phyloP scores from a whole-genome alignment of 2,113 vertebrate species.

The Ancistrus triradiatus region DNA sequence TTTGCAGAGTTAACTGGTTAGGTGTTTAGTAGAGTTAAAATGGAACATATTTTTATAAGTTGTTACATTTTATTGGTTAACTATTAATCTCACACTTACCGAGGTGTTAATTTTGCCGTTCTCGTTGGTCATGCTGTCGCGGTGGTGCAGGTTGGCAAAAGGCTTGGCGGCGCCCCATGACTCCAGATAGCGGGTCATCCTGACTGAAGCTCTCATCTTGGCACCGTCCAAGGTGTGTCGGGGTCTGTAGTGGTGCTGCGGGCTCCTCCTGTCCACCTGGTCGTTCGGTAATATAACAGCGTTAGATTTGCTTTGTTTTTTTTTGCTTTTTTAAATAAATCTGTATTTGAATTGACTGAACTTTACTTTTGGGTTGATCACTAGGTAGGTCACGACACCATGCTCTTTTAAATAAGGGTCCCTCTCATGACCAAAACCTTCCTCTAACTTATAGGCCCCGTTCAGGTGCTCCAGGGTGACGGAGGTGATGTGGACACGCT shows the following conservation, averaged over 20 bases:
- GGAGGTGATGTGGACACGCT: constrained; percentile 93
- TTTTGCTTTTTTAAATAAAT: too few species aligned
- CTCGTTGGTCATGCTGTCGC: constrained; percentile 98
- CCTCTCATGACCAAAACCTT: constrained; percentile 87
- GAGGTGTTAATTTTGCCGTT: constrained; percentile 95
- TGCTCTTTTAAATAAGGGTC: constrained; percentile 94
- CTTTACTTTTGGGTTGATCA: constrained; percentile 89
- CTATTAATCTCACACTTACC: too few species aligned
- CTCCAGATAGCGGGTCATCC: constrained; percentile 96
- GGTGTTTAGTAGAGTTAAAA: too few species aligned
- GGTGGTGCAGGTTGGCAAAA: constrained; percentile 92
- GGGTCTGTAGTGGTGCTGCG: constrained; percentile 84
- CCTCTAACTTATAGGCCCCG: constrained; percentile 91
- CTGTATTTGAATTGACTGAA: not conserved
- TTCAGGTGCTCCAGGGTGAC: constrained; percentile 92
- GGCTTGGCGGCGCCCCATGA: constrained; percentile 98
- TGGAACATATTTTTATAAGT: too few species aligned
- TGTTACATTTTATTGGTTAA: too few species aligned
- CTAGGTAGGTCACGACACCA: constrained; percentile 87
- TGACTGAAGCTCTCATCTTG: constrained; percentile 94
- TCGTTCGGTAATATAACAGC: not conserved
- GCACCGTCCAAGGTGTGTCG: constrained; percentile 80
- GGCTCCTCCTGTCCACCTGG: constrained; percentile 85
- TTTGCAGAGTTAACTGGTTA: too few species aligned
- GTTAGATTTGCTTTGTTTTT: too few species aligned